Evolutionary conservation across 2,888 invertebrate species (phyloP), one percentile per base, ranked within the genome.

Genomic region (Epiblema foenella): DNA sequence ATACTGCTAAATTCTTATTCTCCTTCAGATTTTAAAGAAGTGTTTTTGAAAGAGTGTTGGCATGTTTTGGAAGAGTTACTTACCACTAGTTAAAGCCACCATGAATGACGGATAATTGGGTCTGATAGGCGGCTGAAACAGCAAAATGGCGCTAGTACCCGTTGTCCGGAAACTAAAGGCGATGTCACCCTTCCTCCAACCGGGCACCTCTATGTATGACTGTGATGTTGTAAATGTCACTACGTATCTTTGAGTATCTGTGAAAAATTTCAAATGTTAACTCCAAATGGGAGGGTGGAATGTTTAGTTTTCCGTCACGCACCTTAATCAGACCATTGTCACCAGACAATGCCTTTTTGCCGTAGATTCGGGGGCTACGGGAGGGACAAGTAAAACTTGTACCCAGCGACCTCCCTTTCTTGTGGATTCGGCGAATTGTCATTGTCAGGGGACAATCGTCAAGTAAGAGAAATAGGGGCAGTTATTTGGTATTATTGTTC

Each of bases 141-240:
- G 89, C 33, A 99, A 91, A 76, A 98, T 97, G 4, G 98, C 98
- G 82, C 96, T 97, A 78, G 97, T 97, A 46, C 98, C 97, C 0
- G 98, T 98, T 0, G 98, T 98, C 75, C 98, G 94, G 83, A 98
- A 98, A 78, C 98, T 98, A 89, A 98, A 98, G 0, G 98, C 97
- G 75, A 98, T 96, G 82, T 98, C 98, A 0, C 98, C 98, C 81
- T 97, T 97, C 71, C 97, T 94, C 98, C 98, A 98, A 0, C 98
- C 98, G 0, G 98, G 98, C 1, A 98, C 98, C 91, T 98, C 97
- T 77, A 99, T 96, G 85, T 97, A 98, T 0, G 98, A 98, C 79
- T 98, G 97, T 37, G 97, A 97, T 0, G 98, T 98, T 59, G 98
- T 98, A 84, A 98, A 98, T 5, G 98, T 98, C 11, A 98, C 98